Evolutionary conservation across 2,888 invertebrate genomes (phyloP).

Genomic region (Drosophila testacea): DNA sequence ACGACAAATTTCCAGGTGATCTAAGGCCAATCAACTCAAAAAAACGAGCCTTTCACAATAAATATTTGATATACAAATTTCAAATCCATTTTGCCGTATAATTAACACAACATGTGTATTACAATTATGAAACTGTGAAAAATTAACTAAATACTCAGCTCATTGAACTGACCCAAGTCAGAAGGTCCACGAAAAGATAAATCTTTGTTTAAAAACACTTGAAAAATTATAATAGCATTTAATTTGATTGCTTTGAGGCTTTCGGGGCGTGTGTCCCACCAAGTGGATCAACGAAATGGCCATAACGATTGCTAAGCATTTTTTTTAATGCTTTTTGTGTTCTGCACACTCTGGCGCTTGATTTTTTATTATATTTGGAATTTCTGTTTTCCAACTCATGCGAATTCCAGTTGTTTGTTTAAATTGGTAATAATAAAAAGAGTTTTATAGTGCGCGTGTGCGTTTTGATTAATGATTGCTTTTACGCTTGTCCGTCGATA

Average conservation of each 20-base stretch:
- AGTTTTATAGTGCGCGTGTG: slow-evolving; percentile 75
- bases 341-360: slow-evolving; percentile 65
- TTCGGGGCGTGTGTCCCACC: slow-evolving; percentile 1
- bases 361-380: slow-evolving; percentile 12
- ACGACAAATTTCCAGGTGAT: slow-evolving; percentile 36
- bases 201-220: slow-evolving; percentile 26
- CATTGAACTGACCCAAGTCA: slow-evolving; percentile 56
- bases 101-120: slow-evolving; percentile 22
- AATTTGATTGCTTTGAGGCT: slow-evolving; percentile 14
- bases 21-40: slow-evolving; percentile 71
- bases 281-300: slow-evolving; percentile 53
- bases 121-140: slow-evolving; percentile 25
- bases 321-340: slow-evolving; percentile 57
- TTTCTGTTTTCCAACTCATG: neutral
- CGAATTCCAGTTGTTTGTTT: slow-evolving; percentile 46
- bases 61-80: slow-evolving; percentile 30
- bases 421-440: slow-evolving; percentile 46
- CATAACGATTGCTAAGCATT: slow-evolving; percentile 30
- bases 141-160: slow-evolving; percentile 27
- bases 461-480: slow-evolving; percentile 72
- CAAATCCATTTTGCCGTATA: slow-evolving; percentile 21
- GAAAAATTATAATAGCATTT: slow-evolving; percentile 32
- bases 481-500: slow-evolving; percentile 40
- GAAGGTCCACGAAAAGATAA: slow-evolving; percentile 25
- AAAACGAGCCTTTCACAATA: slow-evolving; percentile 17